Evolutionary conservation across 1,140 invertebrate genomes (phyloP).

Genomic region (Trichonephila inaurata): DNA sequence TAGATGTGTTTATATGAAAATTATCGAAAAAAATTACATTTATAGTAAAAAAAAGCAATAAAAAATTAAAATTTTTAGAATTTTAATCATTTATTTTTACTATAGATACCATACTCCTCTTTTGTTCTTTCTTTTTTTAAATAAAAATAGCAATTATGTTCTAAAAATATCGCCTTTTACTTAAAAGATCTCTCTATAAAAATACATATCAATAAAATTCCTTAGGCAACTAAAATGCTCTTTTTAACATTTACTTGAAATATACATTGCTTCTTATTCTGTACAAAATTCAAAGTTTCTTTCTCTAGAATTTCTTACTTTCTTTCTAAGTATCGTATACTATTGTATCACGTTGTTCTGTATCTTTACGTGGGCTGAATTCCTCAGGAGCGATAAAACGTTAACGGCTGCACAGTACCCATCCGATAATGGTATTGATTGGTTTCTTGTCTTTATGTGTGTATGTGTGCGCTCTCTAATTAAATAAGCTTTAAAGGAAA

Average conservation of each 20-base stretch:
- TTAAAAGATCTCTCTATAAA: too few species aligned
- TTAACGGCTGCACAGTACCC: neutral
- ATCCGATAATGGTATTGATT: neutral
- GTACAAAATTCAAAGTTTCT: neutral
- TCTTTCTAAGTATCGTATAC: neutral
- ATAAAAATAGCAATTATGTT: too few species aligned
- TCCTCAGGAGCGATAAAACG: neutral
- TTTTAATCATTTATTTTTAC: too few species aligned
- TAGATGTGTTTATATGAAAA: too few species aligned
- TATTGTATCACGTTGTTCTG: neutral
- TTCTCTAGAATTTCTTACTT: neutral
- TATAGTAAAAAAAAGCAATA: too few species aligned
- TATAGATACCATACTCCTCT: too few species aligned
- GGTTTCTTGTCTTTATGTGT: neutral
- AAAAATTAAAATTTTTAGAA: too few species aligned
- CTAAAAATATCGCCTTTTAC: too few species aligned
- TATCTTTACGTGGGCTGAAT: neutral
- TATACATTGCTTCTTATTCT: neutral
- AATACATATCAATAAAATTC: too few species aligned
- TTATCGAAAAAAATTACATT: too few species aligned
- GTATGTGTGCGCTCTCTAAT: neutral
- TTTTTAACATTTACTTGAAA: neutral
- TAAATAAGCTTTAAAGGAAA: conserved; percentile 39
- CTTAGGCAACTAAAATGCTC: too few species aligned
- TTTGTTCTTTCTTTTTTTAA: too few species aligned